A percentile compares a stretch with the other conserved stretches of the same genome.
Conservation (phyloP, 2,888 invertebrate species). For the Nomada fabriciana region DNA sequence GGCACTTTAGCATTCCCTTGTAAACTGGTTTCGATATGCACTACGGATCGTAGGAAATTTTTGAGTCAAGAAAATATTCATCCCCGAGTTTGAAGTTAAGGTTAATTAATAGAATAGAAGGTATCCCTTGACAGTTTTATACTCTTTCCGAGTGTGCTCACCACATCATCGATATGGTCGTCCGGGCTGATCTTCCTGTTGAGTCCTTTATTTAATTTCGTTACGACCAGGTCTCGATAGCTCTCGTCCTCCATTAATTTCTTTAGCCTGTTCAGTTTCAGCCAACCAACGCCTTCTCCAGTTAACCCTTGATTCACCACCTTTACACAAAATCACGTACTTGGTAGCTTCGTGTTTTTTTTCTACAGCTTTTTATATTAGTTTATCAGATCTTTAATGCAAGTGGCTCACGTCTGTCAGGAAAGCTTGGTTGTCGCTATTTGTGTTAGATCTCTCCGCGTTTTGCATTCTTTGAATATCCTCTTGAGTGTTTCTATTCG, state of each 20-base stretch:
- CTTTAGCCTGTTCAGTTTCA: conserved; percentile 95
- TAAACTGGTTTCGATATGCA: conserved; percentile 95
- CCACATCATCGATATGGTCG: conserved; percentile 99
- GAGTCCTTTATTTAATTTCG: conserved; percentile 96
- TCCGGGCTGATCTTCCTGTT: conserved; percentile 97
- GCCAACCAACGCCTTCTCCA: conserved; percentile 98
- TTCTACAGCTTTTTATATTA: too few relatives aligned
- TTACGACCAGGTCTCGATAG: conserved; percentile 97
- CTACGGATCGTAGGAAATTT: conserved; percentile 84
- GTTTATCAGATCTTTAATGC: too few relatives aligned
- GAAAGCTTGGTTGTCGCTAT: conserved; percentile 96
- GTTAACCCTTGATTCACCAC: conserved; percentile 93
- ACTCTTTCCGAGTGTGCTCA: conserved; percentile 85
- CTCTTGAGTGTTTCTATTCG: conserved; percentile 88
- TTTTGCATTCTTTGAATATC: conserved; percentile 89
- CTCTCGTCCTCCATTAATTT: conserved; percentile 99
- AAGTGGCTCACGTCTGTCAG: conserved; percentile 91
- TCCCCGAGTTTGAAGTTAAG: too few relatives aligned
- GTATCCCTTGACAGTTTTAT: too few relatives aligned
- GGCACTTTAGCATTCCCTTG: conserved; percentile 98
- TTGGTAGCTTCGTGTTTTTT: too few relatives aligned
- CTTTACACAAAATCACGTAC: conserved; percentile 80
- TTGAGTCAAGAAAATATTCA: too few relatives aligned
- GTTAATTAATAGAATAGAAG: too few relatives aligned
- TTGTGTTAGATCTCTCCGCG: conserved; percentile 90